These are phyloP conservation scores for Syngnathus scovelli DNA, from an alignment of 2,113 vertebrate genomes.

Conservation along the genomic window DNA sequence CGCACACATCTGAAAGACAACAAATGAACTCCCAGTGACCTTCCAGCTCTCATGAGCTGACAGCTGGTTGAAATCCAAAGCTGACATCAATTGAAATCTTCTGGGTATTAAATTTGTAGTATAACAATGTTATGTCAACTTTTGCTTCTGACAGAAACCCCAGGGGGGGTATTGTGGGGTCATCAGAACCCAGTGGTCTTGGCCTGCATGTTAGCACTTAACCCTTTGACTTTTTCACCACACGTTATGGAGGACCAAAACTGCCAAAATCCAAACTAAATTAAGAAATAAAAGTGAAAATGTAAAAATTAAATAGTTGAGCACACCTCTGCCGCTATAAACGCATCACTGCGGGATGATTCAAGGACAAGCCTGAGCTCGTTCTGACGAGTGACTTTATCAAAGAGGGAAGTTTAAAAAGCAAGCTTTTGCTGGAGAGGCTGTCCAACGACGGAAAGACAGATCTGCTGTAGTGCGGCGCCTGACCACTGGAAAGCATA, in stretches of 20 bases:
- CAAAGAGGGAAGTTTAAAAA: too few species aligned
- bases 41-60: conserved; percentile 10
- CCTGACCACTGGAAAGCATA: too few species aligned
- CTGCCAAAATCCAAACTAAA: too few species aligned
- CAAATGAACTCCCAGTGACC: conserved; percentile 20
- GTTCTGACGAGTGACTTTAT: too few species aligned
- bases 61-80: conserved; percentile 8
- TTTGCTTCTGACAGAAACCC: background rate
- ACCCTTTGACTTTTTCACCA: background rate
- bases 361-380: too few species aligned
- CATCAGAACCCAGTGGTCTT: background rate
- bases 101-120: background rate
- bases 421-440: too few species aligned
- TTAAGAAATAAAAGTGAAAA: too few species aligned
- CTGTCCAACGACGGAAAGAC: too few species aligned
- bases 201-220: background rate
- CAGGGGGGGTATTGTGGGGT: background rate
- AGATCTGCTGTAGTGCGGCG: too few species aligned
- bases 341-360: too few species aligned
- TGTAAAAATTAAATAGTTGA: too few species aligned
- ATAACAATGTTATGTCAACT: background rate
- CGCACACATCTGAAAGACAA: conserved; percentile 17
- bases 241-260: background rate
- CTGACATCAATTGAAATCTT: conserved; percentile 13
- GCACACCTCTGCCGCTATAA: too few species aligned